These are phyloP conservation scores for Cyclura pinguis DNA, from an alignment of 2,797 vertebrate genomes.

Conservation along the genomic window DNA sequence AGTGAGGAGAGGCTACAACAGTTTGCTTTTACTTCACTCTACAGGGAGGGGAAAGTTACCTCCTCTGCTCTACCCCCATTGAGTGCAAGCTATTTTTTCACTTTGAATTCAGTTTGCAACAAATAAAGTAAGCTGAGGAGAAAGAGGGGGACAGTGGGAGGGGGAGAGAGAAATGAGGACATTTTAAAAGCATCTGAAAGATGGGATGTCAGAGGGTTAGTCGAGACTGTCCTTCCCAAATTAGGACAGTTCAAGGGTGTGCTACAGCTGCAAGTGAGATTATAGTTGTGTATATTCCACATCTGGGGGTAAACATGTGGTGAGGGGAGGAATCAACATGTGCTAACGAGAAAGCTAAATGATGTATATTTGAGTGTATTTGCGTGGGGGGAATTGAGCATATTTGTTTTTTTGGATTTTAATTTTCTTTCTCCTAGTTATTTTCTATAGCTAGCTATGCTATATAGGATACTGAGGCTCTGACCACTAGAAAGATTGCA, in stretches of 20 bases:
- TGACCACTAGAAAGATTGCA: neutral
- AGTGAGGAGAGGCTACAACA: neutral
- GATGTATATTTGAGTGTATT: neutral
- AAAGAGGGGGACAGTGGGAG: too few species aligned
- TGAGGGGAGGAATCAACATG: neutral
- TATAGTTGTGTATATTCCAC: neutral
- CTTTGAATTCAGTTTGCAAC: too few species aligned
- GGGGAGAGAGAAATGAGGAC: too few species aligned
- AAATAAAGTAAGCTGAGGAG: too few species aligned
- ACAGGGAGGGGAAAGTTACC: neutral
- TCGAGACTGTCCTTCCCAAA: too few species aligned
- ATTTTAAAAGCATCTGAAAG: too few species aligned
- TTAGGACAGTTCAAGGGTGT: too few species aligned
- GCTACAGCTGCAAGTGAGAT: too few species aligned
- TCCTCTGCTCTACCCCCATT: too few species aligned
- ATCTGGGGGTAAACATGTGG: neutral
- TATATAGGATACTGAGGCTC: neutral
- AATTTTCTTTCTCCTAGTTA: neutral
- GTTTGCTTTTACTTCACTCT: neutral
- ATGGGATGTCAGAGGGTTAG: too few species aligned
- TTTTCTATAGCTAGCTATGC: neutral
- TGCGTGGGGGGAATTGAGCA: neutral
- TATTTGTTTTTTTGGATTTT: neutral
- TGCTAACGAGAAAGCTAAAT: neutral
- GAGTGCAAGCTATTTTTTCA: too few species aligned